These are phyloP conservation scores for Coturnix japonica DNA, from an alignment of 2,113 vertebrate species.

Conservation along the genomic window DNA sequence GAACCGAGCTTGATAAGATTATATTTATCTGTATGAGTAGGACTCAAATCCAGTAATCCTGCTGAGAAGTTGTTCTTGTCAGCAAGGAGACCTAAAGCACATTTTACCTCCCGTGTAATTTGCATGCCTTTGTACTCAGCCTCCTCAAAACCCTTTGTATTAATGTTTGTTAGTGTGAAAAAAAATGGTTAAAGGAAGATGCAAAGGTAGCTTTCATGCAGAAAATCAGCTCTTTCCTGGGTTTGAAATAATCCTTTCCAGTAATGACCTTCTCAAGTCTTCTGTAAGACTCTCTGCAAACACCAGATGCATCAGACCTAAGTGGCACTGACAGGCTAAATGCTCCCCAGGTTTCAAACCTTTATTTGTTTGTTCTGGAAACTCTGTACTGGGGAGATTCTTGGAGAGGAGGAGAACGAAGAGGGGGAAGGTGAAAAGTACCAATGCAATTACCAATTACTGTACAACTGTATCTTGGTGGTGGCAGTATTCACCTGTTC, in stretches of 20 bases:
- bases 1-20: constrained; percentile 39
- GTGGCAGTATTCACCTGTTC: not conserved
- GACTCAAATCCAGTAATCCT: constrained; percentile 62
- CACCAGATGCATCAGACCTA: not conserved
- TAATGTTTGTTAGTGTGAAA: not conserved
- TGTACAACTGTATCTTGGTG: not conserved
- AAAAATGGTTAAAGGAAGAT: not conserved
- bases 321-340: not conserved
- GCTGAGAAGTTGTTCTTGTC: constrained; percentile 30
- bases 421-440: not conserved
- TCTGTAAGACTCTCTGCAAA: not conserved
- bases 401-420: not conserved
- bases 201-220: not conserved
- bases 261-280: not conserved
- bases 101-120: not conserved
- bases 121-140: not conserved
- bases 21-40: constrained; percentile 55
- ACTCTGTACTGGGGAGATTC: not conserved
- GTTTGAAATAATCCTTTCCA: not conserved
- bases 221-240: not conserved
- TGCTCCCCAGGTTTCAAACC: not conserved
- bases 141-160: not conserved
- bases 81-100: constrained; percentile 5
- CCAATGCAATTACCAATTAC: not conserved
- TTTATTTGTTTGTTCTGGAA: not conserved